These are phyloP conservation scores for Alca torda DNA, from an alignment of 2,797 vertebrate genomes.

Conservation along the genomic window DNA sequence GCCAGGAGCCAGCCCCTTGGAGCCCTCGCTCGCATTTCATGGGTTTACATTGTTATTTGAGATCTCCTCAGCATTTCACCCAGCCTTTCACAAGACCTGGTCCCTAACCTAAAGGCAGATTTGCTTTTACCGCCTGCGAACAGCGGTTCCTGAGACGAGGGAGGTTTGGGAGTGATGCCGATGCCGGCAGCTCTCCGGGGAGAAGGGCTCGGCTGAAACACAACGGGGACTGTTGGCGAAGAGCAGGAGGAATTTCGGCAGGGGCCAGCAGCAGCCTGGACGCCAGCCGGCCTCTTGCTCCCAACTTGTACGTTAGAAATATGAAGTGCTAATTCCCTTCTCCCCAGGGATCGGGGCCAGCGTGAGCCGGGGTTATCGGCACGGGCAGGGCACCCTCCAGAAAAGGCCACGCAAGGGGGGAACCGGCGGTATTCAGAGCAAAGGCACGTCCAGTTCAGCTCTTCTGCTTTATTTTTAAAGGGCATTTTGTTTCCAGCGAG, in stretches of 20 bases:
- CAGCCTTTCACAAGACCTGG: no score
- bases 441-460: not conserved
- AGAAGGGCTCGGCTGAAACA: not conserved
- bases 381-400: not conserved
- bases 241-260: not conserved
- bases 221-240: not conserved
- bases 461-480: not conserved
- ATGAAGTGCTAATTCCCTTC: slow-evolving; percentile 64
- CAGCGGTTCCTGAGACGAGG: not conserved
- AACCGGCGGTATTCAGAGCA: not conserved
- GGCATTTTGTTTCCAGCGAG: not conserved
- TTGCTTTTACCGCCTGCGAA: not conserved
- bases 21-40: not conserved
- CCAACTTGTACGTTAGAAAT: not conserved
- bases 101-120: not conserved
- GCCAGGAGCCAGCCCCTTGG: not conserved
- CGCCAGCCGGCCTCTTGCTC: not conserved
- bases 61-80: not conserved
- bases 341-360: not conserved
- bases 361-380: not conserved
- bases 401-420: not conserved
- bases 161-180: not conserved
- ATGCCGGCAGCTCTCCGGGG: not conserved
- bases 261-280: not conserved
- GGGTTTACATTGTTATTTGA: not conserved